A percentile compares a stretch with the other conserved stretches of the same genome.
phyloP scores from a whole-genome alignment of 2,113 vertebrate genomes.

The Podiceps cristatus region DNA sequence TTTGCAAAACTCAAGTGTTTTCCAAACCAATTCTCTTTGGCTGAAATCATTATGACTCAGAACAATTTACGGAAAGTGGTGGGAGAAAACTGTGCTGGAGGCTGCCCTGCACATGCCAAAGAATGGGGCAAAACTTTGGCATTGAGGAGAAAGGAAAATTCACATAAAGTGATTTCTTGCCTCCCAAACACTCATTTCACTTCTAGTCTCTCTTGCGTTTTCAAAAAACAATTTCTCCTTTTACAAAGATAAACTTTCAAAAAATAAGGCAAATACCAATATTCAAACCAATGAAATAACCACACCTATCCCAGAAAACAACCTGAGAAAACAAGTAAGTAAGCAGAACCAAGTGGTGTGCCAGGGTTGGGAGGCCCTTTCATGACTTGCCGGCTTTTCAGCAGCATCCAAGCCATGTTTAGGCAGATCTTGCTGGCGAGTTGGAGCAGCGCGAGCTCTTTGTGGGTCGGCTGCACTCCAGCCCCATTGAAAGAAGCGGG shows the following conservation, averaged over 20 bases:
- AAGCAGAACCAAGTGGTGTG: background rate
- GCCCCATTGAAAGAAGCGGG: background rate
- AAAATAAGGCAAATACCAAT: background rate
- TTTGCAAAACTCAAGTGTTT: background rate
- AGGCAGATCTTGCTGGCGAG: background rate
- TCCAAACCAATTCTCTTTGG: background rate
- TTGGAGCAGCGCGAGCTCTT: rapidly evolving
- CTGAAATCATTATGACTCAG: background rate
- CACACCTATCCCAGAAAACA: background rate
- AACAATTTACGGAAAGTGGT: background rate
- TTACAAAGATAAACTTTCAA: background rate
- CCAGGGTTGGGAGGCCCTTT: background rate
- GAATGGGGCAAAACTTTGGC: background rate
- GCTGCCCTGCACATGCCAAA: background rate
- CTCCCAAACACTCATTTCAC: background rate
- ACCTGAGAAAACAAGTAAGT: background rate
- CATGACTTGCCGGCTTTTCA: background rate
- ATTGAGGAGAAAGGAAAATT: background rate
- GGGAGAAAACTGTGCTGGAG: background rate
- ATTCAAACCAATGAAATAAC: background rate
- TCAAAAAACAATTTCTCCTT: background rate
- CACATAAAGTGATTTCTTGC: background rate
- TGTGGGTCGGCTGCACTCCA: background rate
- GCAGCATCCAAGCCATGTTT: background rate
- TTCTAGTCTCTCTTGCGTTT: background rate